Base-by-base conservation (phyloP, 2,797 vertebrate species). In the Channallabes apus region DNA sequence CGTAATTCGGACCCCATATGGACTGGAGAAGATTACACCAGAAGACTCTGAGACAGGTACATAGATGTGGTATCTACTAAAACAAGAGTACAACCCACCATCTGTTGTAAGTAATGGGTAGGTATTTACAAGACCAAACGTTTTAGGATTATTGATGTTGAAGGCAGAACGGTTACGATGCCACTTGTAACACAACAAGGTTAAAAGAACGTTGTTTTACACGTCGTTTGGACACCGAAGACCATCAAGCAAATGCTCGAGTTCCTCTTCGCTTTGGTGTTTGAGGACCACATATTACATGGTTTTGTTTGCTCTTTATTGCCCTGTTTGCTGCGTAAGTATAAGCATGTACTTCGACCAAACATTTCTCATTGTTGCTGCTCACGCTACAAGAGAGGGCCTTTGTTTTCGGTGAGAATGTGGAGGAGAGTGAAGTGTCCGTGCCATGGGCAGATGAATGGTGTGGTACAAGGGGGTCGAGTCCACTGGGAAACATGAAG, bases 381-480 rank as follows among this genome's bases (percentile, higher is more conserved):
- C 51, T 58, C 46, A 46, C 54, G n/a, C 32, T 68, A 83, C 77
- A 87, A 84, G 78, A 71, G 80, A 82, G 80, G 56, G 54, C 41
- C 85, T 85, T 90, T 90, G 87, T 90, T 88, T 86, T 81, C n/a
- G 54, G 72, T 75, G 81, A 68, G 83, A 88, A 86, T 77, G 84
- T 80, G 89, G 86, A 87, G 88, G 86, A 71, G 80, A 54, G 71
- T 0, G 80, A 87, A 84, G 76, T 61, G 80, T 54, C 41, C 72
- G 38, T 75, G 75, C 65, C 83, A 87, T 84, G 83, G 81, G 77
- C 77, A 41, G 59, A 84, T 84, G 85, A 86, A 88, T 84, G 67
- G 38, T 65, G 9, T 65, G 9, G 18, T 7, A 32, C 27, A 27
- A 6, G 51, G 62, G 82, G 84, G 72, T 67, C 14, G 27, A 72